Percentiles rank a stretch among this genome's conserved stretches.
Evolutionary conservation across 2,888 invertebrate species (phyloP).

Genomic region (Chymomyza procnemis): DNA sequence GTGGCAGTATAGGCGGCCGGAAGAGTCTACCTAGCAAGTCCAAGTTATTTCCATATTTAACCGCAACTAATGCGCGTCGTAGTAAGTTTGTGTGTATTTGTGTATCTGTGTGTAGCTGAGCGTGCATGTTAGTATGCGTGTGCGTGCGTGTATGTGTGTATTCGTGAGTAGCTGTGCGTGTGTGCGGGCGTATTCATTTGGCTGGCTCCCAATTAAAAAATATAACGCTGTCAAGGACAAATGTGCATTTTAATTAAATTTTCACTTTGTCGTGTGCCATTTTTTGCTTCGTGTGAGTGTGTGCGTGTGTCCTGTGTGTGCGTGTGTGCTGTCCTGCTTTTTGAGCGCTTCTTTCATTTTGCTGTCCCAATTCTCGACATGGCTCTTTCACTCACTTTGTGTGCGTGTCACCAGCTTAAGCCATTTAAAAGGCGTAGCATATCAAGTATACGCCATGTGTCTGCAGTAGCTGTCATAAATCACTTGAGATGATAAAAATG

Average conservation of each 20-base stretch:
- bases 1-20: neutral
- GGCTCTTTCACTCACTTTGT: neutral
- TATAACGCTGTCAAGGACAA: constrained; percentile 71
- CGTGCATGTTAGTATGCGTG: constrained; percentile 10
- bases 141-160: too few species aligned
- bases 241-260: constrained; percentile 72
- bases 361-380: neutral
- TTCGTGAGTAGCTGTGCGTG: constrained; percentile 25
- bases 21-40: neutral
- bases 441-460: constrained; percentile 58
- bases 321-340: neutral
- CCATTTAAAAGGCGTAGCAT: constrained; percentile 41
- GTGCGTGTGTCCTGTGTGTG: neutral
- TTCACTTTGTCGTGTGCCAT: constrained; percentile 38
- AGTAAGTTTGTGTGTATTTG: neutral
- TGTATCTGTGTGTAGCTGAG: neutral
- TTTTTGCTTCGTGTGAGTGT: constrained; percentile 9
- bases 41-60: constrained; percentile 40
- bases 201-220: constrained; percentile 59
- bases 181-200: constrained; percentile 6
- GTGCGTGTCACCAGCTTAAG: constrained; percentile 40
- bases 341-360: constrained; percentile 26
- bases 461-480: constrained; percentile 52
- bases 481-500: constrained; percentile 53
- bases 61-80: constrained; percentile 37